A percentile compares a stretch with the other conserved stretches of the same genome.
Evolutionary conservation across 2,797 vertebrate species (phyloP).

Genomic region (Pygocentrus nattereri): DNA sequence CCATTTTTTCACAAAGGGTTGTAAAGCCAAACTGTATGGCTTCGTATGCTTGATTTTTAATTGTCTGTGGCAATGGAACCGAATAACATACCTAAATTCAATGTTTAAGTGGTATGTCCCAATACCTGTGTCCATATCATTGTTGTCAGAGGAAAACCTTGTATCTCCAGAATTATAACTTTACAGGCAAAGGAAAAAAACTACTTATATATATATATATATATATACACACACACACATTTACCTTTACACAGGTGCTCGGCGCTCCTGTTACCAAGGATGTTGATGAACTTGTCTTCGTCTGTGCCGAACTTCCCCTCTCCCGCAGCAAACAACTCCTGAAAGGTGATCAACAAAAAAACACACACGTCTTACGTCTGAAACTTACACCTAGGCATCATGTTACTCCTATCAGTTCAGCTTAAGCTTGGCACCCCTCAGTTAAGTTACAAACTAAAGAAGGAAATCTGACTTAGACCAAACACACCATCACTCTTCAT

Average conservation of each 20-base stretch:
- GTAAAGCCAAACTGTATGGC: no score
- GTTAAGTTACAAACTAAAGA: neutral
- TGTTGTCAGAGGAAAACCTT: no score
- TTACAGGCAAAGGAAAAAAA: no score
- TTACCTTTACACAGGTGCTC: constrained; percentile 89
- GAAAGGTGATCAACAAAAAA: constrained; percentile 57
- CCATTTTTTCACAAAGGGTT: no score
- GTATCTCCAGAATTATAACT: no score
- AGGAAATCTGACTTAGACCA: neutral
- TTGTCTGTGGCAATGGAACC: no score
- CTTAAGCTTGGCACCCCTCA: neutral
- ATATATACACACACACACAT: no score
- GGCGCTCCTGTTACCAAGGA: constrained; percentile 89
- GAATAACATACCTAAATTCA: no score
- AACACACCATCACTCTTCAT: neutral
- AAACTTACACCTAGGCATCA: constrained; percentile 40
- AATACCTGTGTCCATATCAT: no score
- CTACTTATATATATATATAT: no score
- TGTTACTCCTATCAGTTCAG: constrained; percentile 33
- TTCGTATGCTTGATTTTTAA: no score
- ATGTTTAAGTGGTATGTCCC: no score
- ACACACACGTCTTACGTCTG: constrained; percentile 39
- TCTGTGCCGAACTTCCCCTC: constrained; percentile 93
- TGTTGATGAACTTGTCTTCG: constrained; percentile 92
- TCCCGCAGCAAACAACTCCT: constrained; percentile 91